phyloP scores from a whole-genome alignment of 1,140 invertebrate species.

The Pteromalus puparum region DNA sequence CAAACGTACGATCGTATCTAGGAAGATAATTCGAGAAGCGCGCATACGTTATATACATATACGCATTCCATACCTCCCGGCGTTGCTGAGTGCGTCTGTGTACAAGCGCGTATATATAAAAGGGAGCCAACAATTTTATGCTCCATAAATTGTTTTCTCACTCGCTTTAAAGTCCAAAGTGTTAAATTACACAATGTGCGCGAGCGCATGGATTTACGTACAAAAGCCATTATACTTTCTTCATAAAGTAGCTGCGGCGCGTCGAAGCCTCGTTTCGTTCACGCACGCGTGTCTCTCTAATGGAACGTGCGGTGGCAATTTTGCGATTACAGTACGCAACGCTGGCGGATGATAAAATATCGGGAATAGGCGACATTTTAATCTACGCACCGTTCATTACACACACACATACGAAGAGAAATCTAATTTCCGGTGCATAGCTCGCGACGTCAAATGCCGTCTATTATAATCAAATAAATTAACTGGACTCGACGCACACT shows the following conservation, averaged over 20 bases:
- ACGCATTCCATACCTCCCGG: too few species aligned
- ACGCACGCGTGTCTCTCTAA: not conserved
- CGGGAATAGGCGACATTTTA: slow-evolving; percentile 8
- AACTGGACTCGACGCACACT: too few species aligned
- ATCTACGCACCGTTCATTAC: not conserved
- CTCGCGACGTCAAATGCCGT: not conserved
- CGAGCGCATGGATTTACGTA: slow-evolving; percentile 12
- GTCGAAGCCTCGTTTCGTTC: not conserved
- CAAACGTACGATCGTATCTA: not conserved
- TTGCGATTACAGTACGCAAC: not conserved
- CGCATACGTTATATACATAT: not conserved
- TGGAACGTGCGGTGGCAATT: not conserved
- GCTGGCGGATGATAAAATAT: slow-evolving; percentile 9
- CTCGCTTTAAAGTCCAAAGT: slow-evolving; percentile 28
- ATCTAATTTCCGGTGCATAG: slow-evolving; percentile 13
- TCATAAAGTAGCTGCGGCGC: not conserved
- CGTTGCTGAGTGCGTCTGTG: too few species aligned
- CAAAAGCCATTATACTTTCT: slow-evolving; percentile 21
- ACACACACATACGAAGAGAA: not conserved
- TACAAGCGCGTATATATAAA: not conserved
- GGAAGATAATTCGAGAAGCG: slow-evolving; percentile 1
- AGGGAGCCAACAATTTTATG: slow-evolving; percentile 40
- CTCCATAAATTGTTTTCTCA: slow-evolving; percentile 49
- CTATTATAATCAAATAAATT: slow-evolving; percentile 8
- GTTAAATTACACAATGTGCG: slow-evolving; percentile 38